A percentile compares a stretch with the other conserved stretches of the same genome.
These are phyloP conservation scores for Mormyrus proboscirostris DNA, from an alignment of 2,797 vertebrate species.

Conservation along the genomic window DNA sequence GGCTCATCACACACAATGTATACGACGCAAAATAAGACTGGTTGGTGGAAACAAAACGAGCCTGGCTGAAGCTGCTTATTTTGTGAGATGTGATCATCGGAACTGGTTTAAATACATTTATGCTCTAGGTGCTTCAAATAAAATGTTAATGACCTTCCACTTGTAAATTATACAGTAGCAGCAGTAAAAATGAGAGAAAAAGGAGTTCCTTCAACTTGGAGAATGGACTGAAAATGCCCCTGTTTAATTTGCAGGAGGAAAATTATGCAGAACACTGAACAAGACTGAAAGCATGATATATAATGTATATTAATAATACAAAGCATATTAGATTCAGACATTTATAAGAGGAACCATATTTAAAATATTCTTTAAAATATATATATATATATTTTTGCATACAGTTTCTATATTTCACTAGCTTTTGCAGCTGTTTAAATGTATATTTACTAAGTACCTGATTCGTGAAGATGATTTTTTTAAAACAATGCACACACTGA, in stretches of 20 bases:
- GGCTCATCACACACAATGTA: neutral
- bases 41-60: neutral
- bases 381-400: neutral
- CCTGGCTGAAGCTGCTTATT: constrained; percentile 23
- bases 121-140: constrained; percentile 37
- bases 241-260: neutral
- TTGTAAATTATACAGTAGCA: constrained; percentile 40
- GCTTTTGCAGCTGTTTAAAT: neutral
- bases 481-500: neutral
- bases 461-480: neutral
- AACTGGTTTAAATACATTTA: constrained; percentile 40
- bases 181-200: constrained; percentile 34
- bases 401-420: neutral
- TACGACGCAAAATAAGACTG: neutral
- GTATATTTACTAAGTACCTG: neutral
- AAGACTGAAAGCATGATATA: constrained; percentile 24
- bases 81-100: constrained; percentile 32
- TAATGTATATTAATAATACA: constrained; percentile 27
- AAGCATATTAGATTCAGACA: constrained; percentile 26
- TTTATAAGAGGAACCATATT: constrained; percentile 1
- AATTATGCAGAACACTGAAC: constrained; percentile 22
- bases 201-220: constrained; percentile 30
- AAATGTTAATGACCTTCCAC: constrained; percentile 46
- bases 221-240: constrained; percentile 3
- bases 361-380: constrained; percentile 7